A percentile compares a stretch with the other conserved stretches of the same genome.
phyloP scores from a whole-genome alignment of 2,888 invertebrate genomes.

The Drosophila anomalata region DNA sequence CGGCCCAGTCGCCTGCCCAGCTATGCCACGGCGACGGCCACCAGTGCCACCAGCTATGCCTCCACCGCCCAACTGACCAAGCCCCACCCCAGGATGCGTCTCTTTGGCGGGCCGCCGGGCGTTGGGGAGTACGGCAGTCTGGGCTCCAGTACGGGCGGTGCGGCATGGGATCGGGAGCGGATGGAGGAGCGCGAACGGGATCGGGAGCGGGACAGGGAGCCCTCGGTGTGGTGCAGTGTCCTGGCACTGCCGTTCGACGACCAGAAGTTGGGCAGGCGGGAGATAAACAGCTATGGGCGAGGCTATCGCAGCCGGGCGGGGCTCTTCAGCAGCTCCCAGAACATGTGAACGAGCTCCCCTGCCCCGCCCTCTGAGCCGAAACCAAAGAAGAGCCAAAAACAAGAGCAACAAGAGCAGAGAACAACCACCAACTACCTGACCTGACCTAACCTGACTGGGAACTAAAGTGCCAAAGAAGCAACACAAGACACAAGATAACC shows the following conservation, averaged over 20 bases:
- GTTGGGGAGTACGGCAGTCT: conserved; percentile 58
- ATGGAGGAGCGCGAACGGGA: conserved; percentile 76
- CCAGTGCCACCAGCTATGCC: conserved; percentile 71
- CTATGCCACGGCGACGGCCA: conserved; percentile 72
- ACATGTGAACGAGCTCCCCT: conserved; percentile 41
- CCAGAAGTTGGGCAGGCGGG: conserved; percentile 94
- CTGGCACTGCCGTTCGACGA: conserved; percentile 96
- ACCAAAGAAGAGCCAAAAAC: conserved; percentile 55
- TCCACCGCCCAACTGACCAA: conserved; percentile 69
- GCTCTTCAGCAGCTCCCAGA: conserved; percentile 92
- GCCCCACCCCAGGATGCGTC: conserved; percentile 28
- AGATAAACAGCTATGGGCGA: conserved; percentile 86
- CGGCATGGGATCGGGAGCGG: background rate
- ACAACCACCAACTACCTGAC: conserved; percentile 25
- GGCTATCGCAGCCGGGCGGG: conserved; percentile 91
- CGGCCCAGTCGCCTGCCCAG: conserved; percentile 60
- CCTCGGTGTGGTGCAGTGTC: conserved; percentile 94
- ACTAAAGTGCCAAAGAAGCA: conserved; percentile 20
- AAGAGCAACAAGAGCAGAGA: conserved; percentile 24
- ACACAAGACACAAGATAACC: conserved; percentile 30
- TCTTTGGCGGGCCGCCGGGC: conserved; percentile 40
- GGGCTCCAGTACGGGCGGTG: conserved; percentile 63
- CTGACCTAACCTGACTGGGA: conserved; percentile 4
- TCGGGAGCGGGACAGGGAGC: conserved; percentile 85
- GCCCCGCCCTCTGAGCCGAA: conserved; percentile 33